Base-by-base conservation (phyloP, 92 coral and sea anemone genomes). In the Zoanthus solanderi region DNA sequence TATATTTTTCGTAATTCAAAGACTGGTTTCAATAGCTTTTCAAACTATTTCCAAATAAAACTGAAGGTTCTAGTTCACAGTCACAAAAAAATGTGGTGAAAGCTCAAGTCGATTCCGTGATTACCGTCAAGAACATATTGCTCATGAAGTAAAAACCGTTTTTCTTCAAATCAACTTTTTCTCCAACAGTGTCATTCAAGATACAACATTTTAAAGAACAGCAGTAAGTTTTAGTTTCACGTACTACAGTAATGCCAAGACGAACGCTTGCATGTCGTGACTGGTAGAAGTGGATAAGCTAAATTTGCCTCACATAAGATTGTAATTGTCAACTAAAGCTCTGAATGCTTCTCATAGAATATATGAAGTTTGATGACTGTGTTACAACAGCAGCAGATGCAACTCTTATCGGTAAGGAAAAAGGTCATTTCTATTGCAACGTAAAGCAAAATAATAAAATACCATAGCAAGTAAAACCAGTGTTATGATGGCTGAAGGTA, bases 131-230 rank as follows among this genome's bases (percentile, higher is more conserved):
- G n/a, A 58, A 23, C 31, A 23, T 63, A 9, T 63, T 63, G 5
- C 10, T 7, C 69, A 18, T 60, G 4, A 4, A 13, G 8, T 8
- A n/a, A 17, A 18, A 63, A 63, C 9, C 29, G 29, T 8, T 23
- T 10, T 46, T 81, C 45, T 34, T 2, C 1, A 46, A 47, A 65
- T 30, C 67, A 77, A 46, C 85, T 37, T 37, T 44, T 44, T 23
- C 44, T 23, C 45, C 32, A 65, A 53, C 61, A 66, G 61, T 65
- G 44, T 30, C 18, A 46, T 29, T 28, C 47, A 30, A 81, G 28
- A 15, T 42, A 61, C 85, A 81, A 50, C 53, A 81, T 65, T 81
- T 67, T 68, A n/a, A 44, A 45, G 17, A 54, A 44, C 28, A 54
- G 17, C 47, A 77, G 12, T 34, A 13, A 77, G 13, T 30, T 52